phyloP scores from a whole-genome alignment of 2,797 vertebrate genomes.

The Acanthurus leucopareius region DNA sequence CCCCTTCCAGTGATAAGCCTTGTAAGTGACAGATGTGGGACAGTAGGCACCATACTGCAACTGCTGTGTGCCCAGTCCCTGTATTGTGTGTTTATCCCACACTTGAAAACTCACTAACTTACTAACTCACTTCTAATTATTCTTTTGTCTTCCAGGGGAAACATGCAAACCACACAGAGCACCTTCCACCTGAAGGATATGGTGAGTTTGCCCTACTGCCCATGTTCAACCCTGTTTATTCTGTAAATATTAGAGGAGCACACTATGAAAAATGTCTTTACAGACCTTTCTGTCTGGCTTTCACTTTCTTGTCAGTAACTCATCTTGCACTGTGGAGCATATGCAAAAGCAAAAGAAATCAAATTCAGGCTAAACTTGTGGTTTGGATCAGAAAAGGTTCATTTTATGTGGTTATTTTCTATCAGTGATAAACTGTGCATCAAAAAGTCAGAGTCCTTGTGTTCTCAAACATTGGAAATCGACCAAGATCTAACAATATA shows the following conservation, averaged over 20 bases:
- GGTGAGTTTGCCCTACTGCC: conserved; percentile 81
- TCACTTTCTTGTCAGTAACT: neutral
- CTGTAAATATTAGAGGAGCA: neutral
- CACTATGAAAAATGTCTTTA: neutral
- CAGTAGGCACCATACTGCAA: neutral
- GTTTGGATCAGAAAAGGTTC: neutral
- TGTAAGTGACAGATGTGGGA: neutral
- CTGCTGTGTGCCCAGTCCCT: neutral
- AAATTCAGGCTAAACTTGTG: neutral
- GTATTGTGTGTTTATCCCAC: neutral
- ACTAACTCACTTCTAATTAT: conserved; percentile 1
- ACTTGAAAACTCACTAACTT: neutral
- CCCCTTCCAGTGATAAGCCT: neutral
- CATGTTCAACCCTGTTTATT: neutral
- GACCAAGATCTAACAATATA: neutral
- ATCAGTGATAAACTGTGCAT: neutral
- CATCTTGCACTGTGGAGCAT: neutral
- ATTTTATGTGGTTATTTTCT: too few species aligned
- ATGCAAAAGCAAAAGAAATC: conserved; percentile 1
- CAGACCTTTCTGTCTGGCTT: neutral
- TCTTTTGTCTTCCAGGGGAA: conserved; percentile 89
- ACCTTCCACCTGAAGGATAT: conserved; percentile 95
- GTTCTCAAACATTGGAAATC: neutral
- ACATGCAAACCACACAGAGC: conserved; percentile 93
- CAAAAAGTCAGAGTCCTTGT: neutral